Evolutionary conservation across 2,888 invertebrate genomes (phyloP).

Genomic region (Drosophila stalkeri): DNA sequence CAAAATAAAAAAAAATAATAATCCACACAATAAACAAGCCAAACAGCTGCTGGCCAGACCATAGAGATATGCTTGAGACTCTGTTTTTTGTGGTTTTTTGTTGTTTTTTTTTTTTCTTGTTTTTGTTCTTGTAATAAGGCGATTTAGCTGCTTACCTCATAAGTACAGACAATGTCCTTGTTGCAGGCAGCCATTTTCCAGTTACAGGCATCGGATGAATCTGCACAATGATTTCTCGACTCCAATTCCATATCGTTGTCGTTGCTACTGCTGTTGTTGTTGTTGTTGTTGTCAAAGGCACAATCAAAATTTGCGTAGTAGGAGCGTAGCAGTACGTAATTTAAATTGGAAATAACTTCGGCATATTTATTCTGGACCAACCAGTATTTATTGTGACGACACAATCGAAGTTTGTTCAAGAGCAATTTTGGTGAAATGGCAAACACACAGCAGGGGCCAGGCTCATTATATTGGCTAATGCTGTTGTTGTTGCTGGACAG

Average conservation of each 20-base stretch:
- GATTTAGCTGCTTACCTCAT: slow-evolving; percentile 84
- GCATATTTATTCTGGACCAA: slow-evolving; percentile 86
- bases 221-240: slow-evolving; percentile 15
- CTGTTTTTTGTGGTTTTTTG: not conserved
- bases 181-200: slow-evolving; percentile 47
- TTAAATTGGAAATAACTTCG: slow-evolving; percentile 85
- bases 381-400: slow-evolving; percentile 86
- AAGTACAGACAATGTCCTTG: slow-evolving; percentile 81
- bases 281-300: slow-evolving; percentile 58
- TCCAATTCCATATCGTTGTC: slow-evolving; percentile 15
- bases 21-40: slow-evolving; percentile 72
- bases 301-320: slow-evolving; percentile 81
- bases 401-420: slow-evolving; percentile 84
- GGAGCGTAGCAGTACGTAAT: slow-evolving; percentile 83
- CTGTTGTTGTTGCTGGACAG: slow-evolving; percentile 34
- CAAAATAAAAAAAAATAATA: slow-evolving; percentile 39
- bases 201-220: slow-evolving; percentile 33
- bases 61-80: slow-evolving; percentile 24
- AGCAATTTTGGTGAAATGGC: slow-evolving; percentile 85
- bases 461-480: slow-evolving; percentile 69
- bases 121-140: slow-evolving; percentile 59
- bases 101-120: not conserved
- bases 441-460: slow-evolving; percentile 61
- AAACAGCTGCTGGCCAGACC: slow-evolving; percentile 32
- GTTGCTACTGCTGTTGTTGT: slow-evolving; percentile 34